Conservation (phyloP, 2,888 invertebrate species). For the Ethmia dodecea region DNA sequence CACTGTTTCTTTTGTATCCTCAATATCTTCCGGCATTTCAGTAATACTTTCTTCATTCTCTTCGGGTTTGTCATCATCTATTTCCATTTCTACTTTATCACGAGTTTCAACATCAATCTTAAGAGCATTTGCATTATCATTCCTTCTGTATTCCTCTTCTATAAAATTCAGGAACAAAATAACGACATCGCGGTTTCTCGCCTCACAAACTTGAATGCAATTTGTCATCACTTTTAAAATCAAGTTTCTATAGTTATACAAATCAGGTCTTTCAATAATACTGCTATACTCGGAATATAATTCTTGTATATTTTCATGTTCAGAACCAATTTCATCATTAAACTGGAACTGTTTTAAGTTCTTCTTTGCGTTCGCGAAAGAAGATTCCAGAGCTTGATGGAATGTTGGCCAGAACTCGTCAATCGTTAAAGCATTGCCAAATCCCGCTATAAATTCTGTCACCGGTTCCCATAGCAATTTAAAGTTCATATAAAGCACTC, state of each 20-base stretch:
- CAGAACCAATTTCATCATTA: slow-evolving; percentile 48
- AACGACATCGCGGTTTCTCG: slow-evolving; percentile 88
- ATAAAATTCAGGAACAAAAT: slow-evolving; percentile 89
- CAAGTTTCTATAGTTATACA: slow-evolving; percentile 85
- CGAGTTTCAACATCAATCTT: slow-evolving; percentile 79
- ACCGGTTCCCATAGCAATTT: slow-evolving; percentile 93
- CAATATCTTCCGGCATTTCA: slow-evolving; percentile 47
- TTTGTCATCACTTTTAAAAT: slow-evolving; percentile 88
- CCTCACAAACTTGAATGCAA: slow-evolving; percentile 87
- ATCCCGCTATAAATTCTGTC: slow-evolving; percentile 84
- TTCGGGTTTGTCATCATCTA: slow-evolving; percentile 39
- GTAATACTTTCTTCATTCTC: slow-evolving; percentile 51
- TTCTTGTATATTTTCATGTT: slow-evolving; percentile 40
- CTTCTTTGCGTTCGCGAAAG: slow-evolving; percentile 62
- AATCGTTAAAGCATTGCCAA: slow-evolving; percentile 79
- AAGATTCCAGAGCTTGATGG: slow-evolving; percentile 74
- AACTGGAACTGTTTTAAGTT: slow-evolving; percentile 49
- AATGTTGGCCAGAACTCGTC: slow-evolving; percentile 87
- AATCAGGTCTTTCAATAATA: slow-evolving; percentile 81
- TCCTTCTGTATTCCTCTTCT: slow-evolving; percentile 75
- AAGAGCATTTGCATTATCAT: slow-evolving; percentile 50
- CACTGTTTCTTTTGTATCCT: slow-evolving; percentile 42
- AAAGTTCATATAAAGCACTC: slow-evolving; percentile 91
- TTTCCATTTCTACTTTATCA: slow-evolving; percentile 55
- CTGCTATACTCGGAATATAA: slow-evolving; percentile 55